Percentiles rank a stretch among this genome's conserved stretches.
These are phyloP conservation scores for Chascanopsetta lugubris DNA, from an alignment of 2,113 vertebrate species.

Conservation along the genomic window DNA sequence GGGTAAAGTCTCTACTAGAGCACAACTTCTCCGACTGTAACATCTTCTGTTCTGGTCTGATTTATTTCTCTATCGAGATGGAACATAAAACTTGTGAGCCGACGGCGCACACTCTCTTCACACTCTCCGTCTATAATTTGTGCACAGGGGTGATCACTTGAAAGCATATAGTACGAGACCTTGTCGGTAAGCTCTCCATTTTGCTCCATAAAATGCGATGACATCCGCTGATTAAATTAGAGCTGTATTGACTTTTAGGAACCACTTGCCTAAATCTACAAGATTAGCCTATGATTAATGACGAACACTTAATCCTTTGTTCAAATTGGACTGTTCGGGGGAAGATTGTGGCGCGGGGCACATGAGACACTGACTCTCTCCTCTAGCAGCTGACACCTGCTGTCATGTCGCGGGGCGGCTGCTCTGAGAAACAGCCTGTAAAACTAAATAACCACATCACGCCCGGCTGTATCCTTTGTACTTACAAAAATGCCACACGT, in stretches of 20 bases:
- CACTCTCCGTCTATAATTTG: constrained; percentile 5
- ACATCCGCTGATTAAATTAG: constrained; percentile 69
- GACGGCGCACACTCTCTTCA: constrained; percentile 12
- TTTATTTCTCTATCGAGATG: constrained; percentile 18
- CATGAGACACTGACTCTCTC: constrained; percentile 41
- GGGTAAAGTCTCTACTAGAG: neutral
- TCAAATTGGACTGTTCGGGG: constrained; percentile 66
- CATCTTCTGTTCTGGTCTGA: constrained; percentile 6
- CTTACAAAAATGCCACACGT: constrained; percentile 32
- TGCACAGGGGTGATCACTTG: constrained; percentile 38
- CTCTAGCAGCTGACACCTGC: constrained; percentile 53
- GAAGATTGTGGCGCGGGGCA: constrained; percentile 28
- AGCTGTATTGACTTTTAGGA: constrained; percentile 68
- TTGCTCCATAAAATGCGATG: constrained; percentile 60
- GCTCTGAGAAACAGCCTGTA: constrained; percentile 37
- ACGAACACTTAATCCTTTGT: constrained; percentile 70
- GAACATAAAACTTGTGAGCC: constrained; percentile 2
- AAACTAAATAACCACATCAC: constrained; percentile 28
- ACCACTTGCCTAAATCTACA: constrained; percentile 69
- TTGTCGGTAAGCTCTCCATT: constrained; percentile 49
- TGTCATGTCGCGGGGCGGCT: constrained; percentile 5
- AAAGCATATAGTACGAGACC: constrained; percentile 35
- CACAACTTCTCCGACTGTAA: neutral
- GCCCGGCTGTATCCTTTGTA: constrained; percentile 36
- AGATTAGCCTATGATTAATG: constrained; percentile 73